Evolutionary conservation across 2,888 invertebrate genomes (phyloP), one percentile per base, ranked within the genome.

Genomic region (Leptarthrus brevirostris): DNA sequence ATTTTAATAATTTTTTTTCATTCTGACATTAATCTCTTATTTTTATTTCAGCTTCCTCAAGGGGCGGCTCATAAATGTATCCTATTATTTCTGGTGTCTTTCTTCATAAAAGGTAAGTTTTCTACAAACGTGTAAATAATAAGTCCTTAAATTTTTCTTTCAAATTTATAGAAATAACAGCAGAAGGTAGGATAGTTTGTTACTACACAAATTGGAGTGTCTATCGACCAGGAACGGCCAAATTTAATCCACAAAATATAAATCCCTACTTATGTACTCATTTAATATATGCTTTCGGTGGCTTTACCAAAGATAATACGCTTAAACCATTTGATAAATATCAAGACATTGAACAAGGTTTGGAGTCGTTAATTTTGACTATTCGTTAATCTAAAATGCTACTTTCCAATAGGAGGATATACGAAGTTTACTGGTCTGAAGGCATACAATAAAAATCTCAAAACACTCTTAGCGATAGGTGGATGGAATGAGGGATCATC

Each of bases 131-230:
- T 30, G 2, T 10, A 44, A 34, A n/a, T 36, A 20, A 40, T 20
- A 16, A 12, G 12, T 36, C n/a, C 36, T 18, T 10, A 30, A 18
- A 34, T 16, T 36, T 58, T 3, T n/a, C 4, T 34, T 44, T n/a
- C 36, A 69, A 26, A 20, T 36, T 76, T 77, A 16, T 79, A 85
- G 85, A 81, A 76, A 82, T 79, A 77, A 81, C 79, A 74, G 79
- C 83, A 76, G 92, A 93, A 83, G 90, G 90, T 73, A 90, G 92
- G 79, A 91, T 96, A 80, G 95, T 96, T 72, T 96, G 95, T 82
- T 96, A 96, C 86, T 95, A 95, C 87, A 95, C 95, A 53, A 95
- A 95, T 86, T 96, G 96, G 96, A 95, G 95, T 77, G 93, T 95
- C 49, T 95, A 95, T 85, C 88, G 95, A 76, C 95, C 95, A 2